These are phyloP conservation scores for Capitella teleta DNA, from an alignment of 1,140 invertebrate genomes.

Conservation along the genomic window DNA sequence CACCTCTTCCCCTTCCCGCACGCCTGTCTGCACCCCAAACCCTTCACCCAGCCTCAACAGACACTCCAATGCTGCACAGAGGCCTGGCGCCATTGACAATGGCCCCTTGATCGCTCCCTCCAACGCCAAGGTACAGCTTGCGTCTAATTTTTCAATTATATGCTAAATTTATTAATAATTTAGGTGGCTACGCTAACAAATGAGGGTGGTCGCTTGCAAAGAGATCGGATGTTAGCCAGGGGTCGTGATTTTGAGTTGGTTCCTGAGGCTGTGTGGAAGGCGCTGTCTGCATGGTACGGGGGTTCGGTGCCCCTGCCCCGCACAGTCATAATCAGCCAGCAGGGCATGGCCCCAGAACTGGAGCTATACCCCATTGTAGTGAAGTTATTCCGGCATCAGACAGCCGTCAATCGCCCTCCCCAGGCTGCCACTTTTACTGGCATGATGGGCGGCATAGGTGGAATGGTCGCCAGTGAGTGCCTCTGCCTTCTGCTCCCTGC, in stretches of 20 bases:
- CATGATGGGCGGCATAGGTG: slow-evolving; percentile 56
- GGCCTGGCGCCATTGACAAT: slow-evolving; percentile 70
- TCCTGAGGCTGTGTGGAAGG: slow-evolving; percentile 73
- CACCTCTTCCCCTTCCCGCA: neutral
- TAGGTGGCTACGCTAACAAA: slow-evolving; percentile 57
- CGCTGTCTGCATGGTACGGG: slow-evolving; percentile 72
- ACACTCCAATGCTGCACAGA: slow-evolving; percentile 22
- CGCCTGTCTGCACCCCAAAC: slow-evolving; percentile 15
- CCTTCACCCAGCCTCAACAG: slow-evolving; percentile 27
- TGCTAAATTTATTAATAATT: too few species aligned
- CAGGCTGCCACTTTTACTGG: slow-evolving; percentile 43
- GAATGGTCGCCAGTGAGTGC: slow-evolving; percentile 50
- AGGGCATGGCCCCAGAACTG: slow-evolving; percentile 52
- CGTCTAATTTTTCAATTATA: neutral
- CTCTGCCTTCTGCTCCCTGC: neutral
- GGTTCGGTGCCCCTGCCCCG: slow-evolving; percentile 66
- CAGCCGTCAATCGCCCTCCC: slow-evolving; percentile 18
- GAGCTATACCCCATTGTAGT: slow-evolving; percentile 72
- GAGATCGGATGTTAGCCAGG: slow-evolving; percentile 54
- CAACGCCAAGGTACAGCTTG: slow-evolving; percentile 49
- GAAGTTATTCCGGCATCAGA: slow-evolving; percentile 60
- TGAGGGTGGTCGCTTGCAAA: slow-evolving; percentile 68
- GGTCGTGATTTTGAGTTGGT: slow-evolving; percentile 71
- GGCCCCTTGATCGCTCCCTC: slow-evolving; percentile 52
- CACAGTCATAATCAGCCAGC: slow-evolving; percentile 49